Percentiles rank a stretch among this genome's conserved stretches.
phyloP scores from a whole-genome alignment of 1,140 invertebrate genomes.

The Brachionus plicatilis region DNA sequence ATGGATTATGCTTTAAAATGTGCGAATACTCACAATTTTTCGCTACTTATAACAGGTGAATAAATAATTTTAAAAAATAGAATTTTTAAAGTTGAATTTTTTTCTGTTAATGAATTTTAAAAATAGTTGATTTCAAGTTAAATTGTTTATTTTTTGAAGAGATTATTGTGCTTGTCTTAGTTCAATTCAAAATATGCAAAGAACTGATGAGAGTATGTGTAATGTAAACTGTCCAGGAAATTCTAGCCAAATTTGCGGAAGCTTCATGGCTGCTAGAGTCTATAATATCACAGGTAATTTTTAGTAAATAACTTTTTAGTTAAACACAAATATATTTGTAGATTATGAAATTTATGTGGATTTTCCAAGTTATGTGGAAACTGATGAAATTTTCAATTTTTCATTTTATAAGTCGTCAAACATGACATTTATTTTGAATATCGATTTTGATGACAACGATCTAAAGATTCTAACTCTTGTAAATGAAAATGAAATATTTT shows the following conservation, averaged over 20 bases:
- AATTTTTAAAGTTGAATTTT: no score
- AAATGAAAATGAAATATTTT: background rate
- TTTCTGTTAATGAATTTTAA: no score
- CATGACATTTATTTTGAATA: background rate
- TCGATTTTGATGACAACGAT: background rate
- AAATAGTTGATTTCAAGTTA: background rate
- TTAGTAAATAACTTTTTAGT: background rate
- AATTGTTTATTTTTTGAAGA: background rate
- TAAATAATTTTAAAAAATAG: background rate
- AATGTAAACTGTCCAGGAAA: background rate
- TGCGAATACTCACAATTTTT: background rate
- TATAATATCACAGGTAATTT: background rate
- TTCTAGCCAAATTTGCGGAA: background rate
- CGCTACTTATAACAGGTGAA: background rate
- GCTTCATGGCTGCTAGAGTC: background rate
- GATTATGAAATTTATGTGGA: background rate
- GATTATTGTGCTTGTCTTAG: background rate
- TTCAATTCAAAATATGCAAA: background rate
- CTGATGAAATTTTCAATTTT: background rate
- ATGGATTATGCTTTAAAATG: background rate
- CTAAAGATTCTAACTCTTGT: background rate
- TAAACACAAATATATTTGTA: background rate
- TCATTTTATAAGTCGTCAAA: background rate
- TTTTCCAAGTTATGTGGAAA: background rate
- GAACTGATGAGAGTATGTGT: background rate